phyloP scores from a whole-genome alignment of 1,140 invertebrate genomes.

The Drosophila navojoa region DNA sequence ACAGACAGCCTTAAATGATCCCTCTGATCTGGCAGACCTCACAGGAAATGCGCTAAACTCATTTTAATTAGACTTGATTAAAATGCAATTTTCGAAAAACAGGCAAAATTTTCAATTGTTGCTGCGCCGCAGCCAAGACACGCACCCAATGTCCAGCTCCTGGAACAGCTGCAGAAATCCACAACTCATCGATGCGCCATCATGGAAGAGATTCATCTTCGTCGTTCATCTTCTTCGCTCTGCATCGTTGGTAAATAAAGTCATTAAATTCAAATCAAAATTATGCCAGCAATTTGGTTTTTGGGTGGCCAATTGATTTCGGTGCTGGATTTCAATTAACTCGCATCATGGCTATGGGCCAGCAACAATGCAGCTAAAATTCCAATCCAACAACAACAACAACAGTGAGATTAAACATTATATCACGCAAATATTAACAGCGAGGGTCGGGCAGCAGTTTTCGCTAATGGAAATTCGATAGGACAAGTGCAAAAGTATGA shows the following conservation, averaged over 20 bases:
- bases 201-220: neutral
- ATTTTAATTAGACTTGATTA: constrained; percentile 82
- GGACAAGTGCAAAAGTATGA: neutral
- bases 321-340: constrained; percentile 62
- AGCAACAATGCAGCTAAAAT: constrained; percentile 6
- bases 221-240: neutral
- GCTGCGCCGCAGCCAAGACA: neutral
- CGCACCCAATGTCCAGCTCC: constrained; percentile 12
- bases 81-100: constrained; percentile 68
- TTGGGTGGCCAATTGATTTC: constrained; percentile 65
- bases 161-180: neutral
- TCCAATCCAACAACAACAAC: constrained; percentile 10
- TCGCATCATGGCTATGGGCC: constrained; percentile 45
- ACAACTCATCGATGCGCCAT: no score
- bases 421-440: constrained; percentile 17
- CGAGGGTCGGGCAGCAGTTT: neutral
- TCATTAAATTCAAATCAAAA: constrained; percentile 82
- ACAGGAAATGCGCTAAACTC: constrained; percentile 72
- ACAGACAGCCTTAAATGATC: neutral
- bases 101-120: constrained; percentile 48
- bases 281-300: constrained; percentile 74
- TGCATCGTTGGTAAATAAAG: constrained; percentile 57
- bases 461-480: constrained; percentile 17
- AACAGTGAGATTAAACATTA: no score
- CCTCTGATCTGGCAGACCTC: constrained; percentile 29